Evolutionary conservation across 2,888 invertebrate species (phyloP).

Genomic region (Drosophila kambysellisi): DNA sequence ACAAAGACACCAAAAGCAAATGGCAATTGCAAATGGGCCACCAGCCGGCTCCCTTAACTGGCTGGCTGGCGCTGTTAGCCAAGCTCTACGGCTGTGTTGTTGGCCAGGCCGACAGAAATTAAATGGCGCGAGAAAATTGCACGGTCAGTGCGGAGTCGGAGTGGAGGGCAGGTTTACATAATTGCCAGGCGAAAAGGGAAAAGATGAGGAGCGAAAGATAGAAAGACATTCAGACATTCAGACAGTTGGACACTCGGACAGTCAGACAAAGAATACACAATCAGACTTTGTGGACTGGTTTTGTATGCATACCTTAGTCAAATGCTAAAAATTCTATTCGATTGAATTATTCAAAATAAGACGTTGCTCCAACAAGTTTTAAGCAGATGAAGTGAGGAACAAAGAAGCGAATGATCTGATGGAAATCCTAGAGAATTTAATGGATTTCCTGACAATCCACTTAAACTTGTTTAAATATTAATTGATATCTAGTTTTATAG

Average conservation of each 20-base stretch:
- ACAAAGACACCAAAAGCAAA: slow-evolving; percentile 81
- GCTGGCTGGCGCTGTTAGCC: slow-evolving; percentile 5
- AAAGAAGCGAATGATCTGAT: neutral
- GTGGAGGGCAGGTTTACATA: slow-evolving; percentile 74
- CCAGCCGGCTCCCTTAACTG: slow-evolving; percentile 47
- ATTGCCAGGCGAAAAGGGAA: slow-evolving; percentile 61
- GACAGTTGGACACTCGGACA: neutral
- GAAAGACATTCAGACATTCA: slow-evolving; percentile 1
- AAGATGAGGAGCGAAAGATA: slow-evolving; percentile 31
- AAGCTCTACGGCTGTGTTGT: slow-evolving; percentile 23
- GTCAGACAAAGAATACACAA: slow-evolving; percentile 16
- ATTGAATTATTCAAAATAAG: slow-evolving; percentile 3
- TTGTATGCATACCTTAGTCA: slow-evolving; percentile 15
- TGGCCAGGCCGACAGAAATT: slow-evolving; percentile 72
- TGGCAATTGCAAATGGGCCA: slow-evolving; percentile 68
- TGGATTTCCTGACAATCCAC: too few species aligned
- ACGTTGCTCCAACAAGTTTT: neutral
- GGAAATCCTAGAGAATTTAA: neutral
- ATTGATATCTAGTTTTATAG: neutral
- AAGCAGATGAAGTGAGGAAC: neutral
- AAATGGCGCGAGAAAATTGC: slow-evolving; percentile 82
- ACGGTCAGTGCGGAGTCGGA: slow-evolving; percentile 62
- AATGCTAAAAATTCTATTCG: neutral
- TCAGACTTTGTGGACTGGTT: slow-evolving; percentile 11
- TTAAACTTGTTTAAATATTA: neutral